Evolutionary conservation across 2,113 vertebrate species (phyloP).

Genomic region (Plecturocebus donacophilus): DNA sequence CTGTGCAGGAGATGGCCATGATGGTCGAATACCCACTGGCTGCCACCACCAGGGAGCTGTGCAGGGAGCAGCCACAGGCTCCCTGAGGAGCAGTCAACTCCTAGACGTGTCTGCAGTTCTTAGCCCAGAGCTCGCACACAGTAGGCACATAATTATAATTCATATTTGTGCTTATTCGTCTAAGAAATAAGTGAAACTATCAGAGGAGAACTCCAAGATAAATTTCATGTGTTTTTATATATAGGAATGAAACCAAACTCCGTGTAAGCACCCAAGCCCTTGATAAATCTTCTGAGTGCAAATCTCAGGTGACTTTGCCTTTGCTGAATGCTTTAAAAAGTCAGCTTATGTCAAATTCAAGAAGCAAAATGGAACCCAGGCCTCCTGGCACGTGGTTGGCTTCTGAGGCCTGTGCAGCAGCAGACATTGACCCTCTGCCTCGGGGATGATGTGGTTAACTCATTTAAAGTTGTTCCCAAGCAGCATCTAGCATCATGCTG

Average conservation of each 20-base stretch:
- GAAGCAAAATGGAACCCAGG: background rate
- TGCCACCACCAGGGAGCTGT: background rate
- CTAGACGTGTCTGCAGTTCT: background rate
- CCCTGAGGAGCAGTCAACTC: background rate
- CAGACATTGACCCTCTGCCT: background rate
- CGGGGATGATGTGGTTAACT: background rate
- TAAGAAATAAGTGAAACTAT: background rate
- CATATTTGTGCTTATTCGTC: background rate
- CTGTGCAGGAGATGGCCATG: rapidly evolving
- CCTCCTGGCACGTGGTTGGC: background rate
- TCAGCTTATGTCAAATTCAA: background rate
- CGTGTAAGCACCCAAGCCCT: background rate
- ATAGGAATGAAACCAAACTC: background rate
- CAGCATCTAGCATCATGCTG: background rate
- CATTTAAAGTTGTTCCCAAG: background rate
- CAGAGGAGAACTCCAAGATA: background rate
- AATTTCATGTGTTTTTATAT: background rate
- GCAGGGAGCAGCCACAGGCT: background rate
- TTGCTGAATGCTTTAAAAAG: background rate
- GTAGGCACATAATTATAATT: background rate
- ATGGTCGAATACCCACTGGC: too few relatives aligned
- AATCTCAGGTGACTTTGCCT: background rate
- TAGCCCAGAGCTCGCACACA: background rate
- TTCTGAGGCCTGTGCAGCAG: too few relatives aligned
- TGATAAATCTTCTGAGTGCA: background rate